Conservation (phyloP, 2,797 vertebrate genomes). For the Gadopsis bispinosus region DNA sequence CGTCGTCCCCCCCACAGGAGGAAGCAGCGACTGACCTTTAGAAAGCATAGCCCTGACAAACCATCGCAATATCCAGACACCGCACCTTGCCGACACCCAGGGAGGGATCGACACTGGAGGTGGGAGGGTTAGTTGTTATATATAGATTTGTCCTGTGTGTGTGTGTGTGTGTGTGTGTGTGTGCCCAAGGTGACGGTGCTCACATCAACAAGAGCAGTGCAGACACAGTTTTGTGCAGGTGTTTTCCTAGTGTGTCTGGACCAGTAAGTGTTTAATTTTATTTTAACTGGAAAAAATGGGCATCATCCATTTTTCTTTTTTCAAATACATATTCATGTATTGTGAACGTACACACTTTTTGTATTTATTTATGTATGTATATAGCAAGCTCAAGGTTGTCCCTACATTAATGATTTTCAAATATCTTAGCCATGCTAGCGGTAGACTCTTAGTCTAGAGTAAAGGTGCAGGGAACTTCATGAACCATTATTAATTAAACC, state of each 20-base stretch:
- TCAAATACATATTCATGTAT: background rate
- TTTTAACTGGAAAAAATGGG: constrained; percentile 6
- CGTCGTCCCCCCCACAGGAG: constrained; percentile 24
- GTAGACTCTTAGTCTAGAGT: background rate
- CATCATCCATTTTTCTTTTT: too few species aligned
- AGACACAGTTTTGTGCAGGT: constrained; percentile 17
- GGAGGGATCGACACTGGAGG: constrained; percentile 54
- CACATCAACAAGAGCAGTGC: constrained; percentile 34
- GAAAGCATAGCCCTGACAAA: constrained; percentile 60
- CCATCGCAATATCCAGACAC: constrained; percentile 40
- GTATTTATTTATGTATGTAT: background rate
- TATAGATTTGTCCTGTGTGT: constrained; percentile 64
- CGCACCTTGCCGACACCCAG: constrained; percentile 11
- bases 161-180: constrained; percentile 28
- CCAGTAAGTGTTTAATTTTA: background rate
- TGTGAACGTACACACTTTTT: too few species aligned
- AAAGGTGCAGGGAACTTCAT: background rate
- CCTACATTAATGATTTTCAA: background rate
- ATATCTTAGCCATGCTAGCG: background rate
- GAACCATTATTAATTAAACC: background rate
- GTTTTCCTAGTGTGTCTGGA: background rate
- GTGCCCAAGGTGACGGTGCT: constrained; percentile 58
- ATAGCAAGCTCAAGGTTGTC: background rate
- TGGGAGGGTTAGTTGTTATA: constrained; percentile 68
- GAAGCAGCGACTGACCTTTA: constrained; percentile 71